Base-by-base conservation (phyloP, 2,797 vertebrate genomes). In the Spinibarbus caldwelli region DNA sequence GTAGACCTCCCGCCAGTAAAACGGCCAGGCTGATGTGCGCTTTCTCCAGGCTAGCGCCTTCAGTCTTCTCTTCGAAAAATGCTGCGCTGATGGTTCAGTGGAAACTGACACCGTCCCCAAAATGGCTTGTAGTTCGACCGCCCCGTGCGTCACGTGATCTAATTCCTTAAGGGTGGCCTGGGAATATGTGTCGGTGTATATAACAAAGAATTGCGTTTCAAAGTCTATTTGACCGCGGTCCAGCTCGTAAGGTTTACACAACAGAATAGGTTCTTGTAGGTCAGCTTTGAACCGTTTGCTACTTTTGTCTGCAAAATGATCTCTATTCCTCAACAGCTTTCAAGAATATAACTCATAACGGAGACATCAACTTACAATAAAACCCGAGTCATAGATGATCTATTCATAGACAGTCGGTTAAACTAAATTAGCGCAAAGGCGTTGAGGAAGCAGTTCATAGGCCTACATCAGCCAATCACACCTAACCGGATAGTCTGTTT, bases 71-170 rank as follows among this genome's bases (percentile, higher is more conserved):
- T 91, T 93, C 92, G 95, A 94, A 94, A 95, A 95, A 95, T 90
- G 94, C 95, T 95, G 95, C 92, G 93, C 95, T 95, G 95, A 95
- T 96, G 95, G 96, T 96, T 96, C 96, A 92, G 95, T 97, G 96
- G 96, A 97, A 98, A 98, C 97, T 97, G 97, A 99, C 97, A 98
- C 97, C 96, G 96, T 97, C 97, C 97, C 97, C 97, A 99, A 99
- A 99, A 99, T 99, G 97, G 97, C 97, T 98, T 97, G 93, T 97
- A 96, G 96, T 97, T 96, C 96, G 97, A 96, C 97, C 97, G 97
- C 96, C 97, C 97, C 96, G 95, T 95, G 93, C 91, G 94, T 98
- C 97, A 98, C 97, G 97, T 98, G 97, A 93, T 96, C 92, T 94
- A 92, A 93, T 94, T 95, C 96, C 96, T 99, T 98, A 98, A 99